Percentiles rank a stretch among this genome's conserved stretches.
These are phyloP conservation scores for Acleris cristana DNA, from an alignment of 2,888 invertebrate genomes.

Conservation along the genomic window DNA sequence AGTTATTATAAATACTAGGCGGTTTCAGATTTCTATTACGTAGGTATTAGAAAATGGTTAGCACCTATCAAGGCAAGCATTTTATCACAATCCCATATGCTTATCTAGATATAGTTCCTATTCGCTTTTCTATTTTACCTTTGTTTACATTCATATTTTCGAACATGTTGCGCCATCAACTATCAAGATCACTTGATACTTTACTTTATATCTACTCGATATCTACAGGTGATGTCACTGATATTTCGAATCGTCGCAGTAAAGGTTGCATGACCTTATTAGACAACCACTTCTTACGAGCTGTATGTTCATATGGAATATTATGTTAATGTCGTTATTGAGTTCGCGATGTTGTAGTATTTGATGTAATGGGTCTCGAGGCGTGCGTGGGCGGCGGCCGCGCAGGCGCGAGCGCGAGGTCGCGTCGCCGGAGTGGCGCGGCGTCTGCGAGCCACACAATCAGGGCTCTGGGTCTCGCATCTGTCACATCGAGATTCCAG, in stretches of 20 bases:
- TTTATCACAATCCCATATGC: too few species aligned
- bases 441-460: conserved; percentile 1
- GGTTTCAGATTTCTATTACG: too few species aligned
- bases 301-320: conserved; percentile 5
- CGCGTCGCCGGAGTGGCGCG: conserved; percentile 26
- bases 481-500: conserved; percentile 33
- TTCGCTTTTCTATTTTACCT: too few species aligned
- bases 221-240: conserved; percentile 16
- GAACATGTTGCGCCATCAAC: too few species aligned
- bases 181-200: too few species aligned
- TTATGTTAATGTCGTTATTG: conserved; percentile 25
- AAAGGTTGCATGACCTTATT: conserved; percentile 25
- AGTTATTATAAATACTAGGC: too few species aligned
- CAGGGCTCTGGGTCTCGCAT: conserved; percentile 29
- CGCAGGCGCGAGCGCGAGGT: conserved; percentile 48
- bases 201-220: not conserved
- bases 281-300: conserved; percentile 4
- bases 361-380: conserved; percentile 31
- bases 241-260: conserved; percentile 16
- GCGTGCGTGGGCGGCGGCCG: conserved; percentile 70
- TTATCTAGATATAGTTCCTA: too few species aligned
- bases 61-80: too few species aligned
- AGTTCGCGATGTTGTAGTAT: conserved; percentile 38
- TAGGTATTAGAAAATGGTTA: too few species aligned
- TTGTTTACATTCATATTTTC: too few species aligned